Percentiles rank a stretch among this genome's conserved stretches.
Evolutionary conservation across 2,113 vertebrate species (phyloP).

Genomic region (Psephotus haematonotus): DNA sequence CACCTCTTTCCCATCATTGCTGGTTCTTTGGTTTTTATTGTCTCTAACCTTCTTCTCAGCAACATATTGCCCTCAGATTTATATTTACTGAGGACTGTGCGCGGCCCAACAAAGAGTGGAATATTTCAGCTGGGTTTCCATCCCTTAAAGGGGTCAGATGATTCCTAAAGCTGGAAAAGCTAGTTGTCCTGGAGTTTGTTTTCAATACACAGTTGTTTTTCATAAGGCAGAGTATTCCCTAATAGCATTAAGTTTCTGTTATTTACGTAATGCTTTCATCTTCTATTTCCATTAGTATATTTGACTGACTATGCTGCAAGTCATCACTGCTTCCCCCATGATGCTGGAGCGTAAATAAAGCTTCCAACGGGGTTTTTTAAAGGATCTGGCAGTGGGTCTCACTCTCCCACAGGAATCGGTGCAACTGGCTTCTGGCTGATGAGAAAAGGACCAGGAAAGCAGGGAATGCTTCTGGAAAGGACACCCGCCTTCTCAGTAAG

Average conservation of each 20-base stretch:
- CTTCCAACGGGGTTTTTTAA: neutral
- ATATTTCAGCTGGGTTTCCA: neutral
- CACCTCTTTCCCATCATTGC: neutral
- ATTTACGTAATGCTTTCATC: neutral
- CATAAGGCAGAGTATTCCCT: neutral
- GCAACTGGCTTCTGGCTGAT: neutral
- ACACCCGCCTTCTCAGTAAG: neutral
- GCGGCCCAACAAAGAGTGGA: neutral
- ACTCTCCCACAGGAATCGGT: neutral
- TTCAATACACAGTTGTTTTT: neutral
- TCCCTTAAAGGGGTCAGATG: neutral
- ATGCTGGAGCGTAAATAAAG: neutral
- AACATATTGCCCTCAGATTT: neutral
- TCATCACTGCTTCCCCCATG: neutral
- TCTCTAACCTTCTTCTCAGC: neutral
- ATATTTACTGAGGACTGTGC: neutral
- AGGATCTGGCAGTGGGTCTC: neutral
- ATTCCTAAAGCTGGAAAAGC: neutral
- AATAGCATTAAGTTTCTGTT: neutral
- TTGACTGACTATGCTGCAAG: neutral
- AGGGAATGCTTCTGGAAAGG: neutral
- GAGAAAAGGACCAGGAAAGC: neutral
- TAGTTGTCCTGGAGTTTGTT: neutral
- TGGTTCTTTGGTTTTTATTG: neutral
- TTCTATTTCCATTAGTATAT: neutral